Base-by-base conservation (phyloP, 2,888 invertebrate species). In the Scaptomyza caliginosa region DNA sequence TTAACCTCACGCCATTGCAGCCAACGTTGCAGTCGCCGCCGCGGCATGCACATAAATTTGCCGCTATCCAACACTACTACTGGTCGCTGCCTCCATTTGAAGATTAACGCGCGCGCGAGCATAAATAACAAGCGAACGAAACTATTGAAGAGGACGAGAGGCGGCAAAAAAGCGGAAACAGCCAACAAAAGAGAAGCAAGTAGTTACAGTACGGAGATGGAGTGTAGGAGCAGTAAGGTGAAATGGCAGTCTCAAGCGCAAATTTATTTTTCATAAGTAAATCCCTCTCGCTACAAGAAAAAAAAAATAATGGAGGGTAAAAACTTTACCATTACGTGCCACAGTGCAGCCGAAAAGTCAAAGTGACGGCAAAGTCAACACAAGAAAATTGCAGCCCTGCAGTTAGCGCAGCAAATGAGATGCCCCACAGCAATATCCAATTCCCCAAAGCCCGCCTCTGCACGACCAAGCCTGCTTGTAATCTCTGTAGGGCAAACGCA, bases 191-290 rank as follows among this genome's bases (percentile, higher is more conserved):
- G 66, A 40, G 11, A 16, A 30, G 36, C 16, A 19, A 10, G 21
- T 8, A 23, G 30, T 19, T 40, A 10, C 21, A 23, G 21, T 1
- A 4, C 6, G 30, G 30, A 4, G 13, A 6, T 42, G 10, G 28
- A 7, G 17, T 1, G 16, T 10, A 5, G 23, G 42, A 7, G n/a
- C 13, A 7, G 26, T 5, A 19, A 1, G 13, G 13, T 11, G 19
- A 32, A 19, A 7, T 45, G 34, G 28, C 30, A 58, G 62, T 56
- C 46, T 55, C 56, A 54, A 65, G 69, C 56, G 57, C 67, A 76
- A 83, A 83, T 79, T 74, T 83, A 83, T 83, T 69, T 79, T 79
- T 83, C 81, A 79, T 83, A 79, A 79, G 78, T 79, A 78, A 78
- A 77, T 77, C 77, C 66, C 71, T 43, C 69, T 65, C 70, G 45